Conservation (phyloP, 2,888 invertebrate species). For the Apomyelois bistriatella region DNA sequence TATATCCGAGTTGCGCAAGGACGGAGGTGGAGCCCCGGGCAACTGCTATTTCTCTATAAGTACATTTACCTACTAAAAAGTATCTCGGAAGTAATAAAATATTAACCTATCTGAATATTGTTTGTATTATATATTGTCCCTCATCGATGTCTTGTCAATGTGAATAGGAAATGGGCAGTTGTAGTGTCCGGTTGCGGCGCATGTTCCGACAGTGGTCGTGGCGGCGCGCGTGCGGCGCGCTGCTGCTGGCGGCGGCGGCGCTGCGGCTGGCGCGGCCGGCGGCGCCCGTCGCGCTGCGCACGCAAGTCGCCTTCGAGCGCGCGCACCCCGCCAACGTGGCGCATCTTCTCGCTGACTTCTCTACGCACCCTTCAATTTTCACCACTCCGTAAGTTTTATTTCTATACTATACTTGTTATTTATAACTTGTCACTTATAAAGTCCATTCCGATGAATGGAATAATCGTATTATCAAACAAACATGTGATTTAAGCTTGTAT, state of each 20-base stretch:
- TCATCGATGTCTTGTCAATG: neutral
- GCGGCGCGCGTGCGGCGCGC: slow-evolving; percentile 20
- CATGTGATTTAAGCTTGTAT: too few species aligned
- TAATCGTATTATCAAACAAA: too few species aligned
- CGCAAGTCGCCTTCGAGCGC: slow-evolving; percentile 24
- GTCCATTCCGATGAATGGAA: too few species aligned
- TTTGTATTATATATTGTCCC: too few species aligned
- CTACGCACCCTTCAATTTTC: slow-evolving; percentile 33
- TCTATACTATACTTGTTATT: too few species aligned
- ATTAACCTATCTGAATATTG: too few species aligned
- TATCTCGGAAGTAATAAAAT: too few species aligned
- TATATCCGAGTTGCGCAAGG: too few species aligned
- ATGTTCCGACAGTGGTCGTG: slow-evolving; percentile 16
- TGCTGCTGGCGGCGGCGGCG: slow-evolving; percentile 14
- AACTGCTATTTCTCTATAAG: too few species aligned
- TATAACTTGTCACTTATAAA: too few species aligned
- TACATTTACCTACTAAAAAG: too few species aligned
- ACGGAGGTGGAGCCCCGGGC: too few species aligned
- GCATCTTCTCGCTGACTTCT: slow-evolving; percentile 53
- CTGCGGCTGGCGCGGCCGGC: slow-evolving; percentile 6
- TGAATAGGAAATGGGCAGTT: slow-evolving; percentile 18
- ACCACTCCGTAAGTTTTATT: neutral
- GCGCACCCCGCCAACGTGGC: slow-evolving; percentile 29
- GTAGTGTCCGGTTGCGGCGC: slow-evolving; percentile 6
- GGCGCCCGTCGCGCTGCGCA: slow-evolving; percentile 19